phyloP scores from a whole-genome alignment of 2,888 invertebrate genomes.

The Asteroscopus sphinx region DNA sequence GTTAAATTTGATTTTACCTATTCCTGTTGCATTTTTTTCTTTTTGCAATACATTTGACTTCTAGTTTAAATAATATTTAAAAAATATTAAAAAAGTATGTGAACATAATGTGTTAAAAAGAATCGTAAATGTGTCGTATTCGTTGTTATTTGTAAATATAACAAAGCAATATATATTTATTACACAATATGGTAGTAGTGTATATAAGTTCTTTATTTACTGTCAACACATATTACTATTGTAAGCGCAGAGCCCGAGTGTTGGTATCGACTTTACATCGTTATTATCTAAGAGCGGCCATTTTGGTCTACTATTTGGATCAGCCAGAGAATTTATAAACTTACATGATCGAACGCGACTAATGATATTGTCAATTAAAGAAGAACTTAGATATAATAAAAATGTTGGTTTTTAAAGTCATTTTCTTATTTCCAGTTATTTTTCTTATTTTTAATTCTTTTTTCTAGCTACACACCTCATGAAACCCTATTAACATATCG shows the following conservation, averaged over 20 bases:
- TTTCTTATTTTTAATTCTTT: background rate
- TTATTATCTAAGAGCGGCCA: background rate
- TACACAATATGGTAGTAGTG: background rate
- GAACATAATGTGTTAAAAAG: no score
- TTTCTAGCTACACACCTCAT: background rate
- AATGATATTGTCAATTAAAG: constrained; percentile 25
- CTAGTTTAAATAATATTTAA: no score
- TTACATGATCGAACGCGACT: constrained; percentile 6
- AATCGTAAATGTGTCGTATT: background rate
- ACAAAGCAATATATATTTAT: background rate
- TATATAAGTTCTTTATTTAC: background rate
- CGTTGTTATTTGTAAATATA: background rate
- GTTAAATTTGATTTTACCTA: no score
- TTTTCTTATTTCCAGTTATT: constrained; percentile 30
- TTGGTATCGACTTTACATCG: background rate
- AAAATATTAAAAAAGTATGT: no score
- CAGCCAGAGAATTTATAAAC: background rate
- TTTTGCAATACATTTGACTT: background rate
- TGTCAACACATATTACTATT: background rate
- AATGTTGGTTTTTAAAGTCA: constrained; percentile 29
- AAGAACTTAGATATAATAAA: constrained; percentile 34
- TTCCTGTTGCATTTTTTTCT: no score
- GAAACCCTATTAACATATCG: background rate
- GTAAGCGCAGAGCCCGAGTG: background rate
- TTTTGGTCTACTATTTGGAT: background rate